Conservation (phyloP, 2,888 invertebrate species). For the Cephalotes varians region DNA sequence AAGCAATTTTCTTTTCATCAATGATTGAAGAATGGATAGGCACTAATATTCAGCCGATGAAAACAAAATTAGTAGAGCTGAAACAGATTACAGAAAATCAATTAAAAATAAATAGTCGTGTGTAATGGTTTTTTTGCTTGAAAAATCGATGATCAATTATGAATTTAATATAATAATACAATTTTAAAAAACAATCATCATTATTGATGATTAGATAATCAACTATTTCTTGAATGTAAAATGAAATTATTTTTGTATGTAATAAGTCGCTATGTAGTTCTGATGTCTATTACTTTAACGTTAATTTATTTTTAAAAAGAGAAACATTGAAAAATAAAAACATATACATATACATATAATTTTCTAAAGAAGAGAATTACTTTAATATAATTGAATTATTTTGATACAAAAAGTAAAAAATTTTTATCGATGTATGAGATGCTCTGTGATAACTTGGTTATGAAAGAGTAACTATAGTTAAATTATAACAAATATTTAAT, state of each 20-base stretch:
- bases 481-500: conserved; percentile 22
- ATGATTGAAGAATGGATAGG: conserved; percentile 89
- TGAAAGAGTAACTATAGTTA: conserved; percentile 63
- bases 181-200: conserved; percentile 27
- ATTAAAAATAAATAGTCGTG: conserved; percentile 85
- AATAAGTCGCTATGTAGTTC: conserved; percentile 3
- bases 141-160: conserved; percentile 60
- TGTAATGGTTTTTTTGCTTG: conserved; percentile 60
- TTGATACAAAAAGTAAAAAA: conserved; percentile 58
- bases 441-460: conserved; percentile 75
- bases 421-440: conserved; percentile 65
- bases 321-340: conserved; percentile 1
- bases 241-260: conserved; percentile 38
- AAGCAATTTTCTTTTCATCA: conserved; percentile 87
- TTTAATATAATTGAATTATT: conserved; percentile 72
- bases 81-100: conserved; percentile 87
- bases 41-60: conserved; percentile 87
- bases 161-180: not conserved
- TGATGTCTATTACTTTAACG: not conserved
- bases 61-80: conserved; percentile 86
- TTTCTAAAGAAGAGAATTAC: conserved; percentile 71
- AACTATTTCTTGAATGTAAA: conserved; percentile 13
- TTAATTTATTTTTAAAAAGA: conserved; percentile 26
- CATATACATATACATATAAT: conserved; percentile 61
- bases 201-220: not conserved